phyloP scores from a whole-genome alignment of 2,113 vertebrate species.

The Copsychus sechellarum region DNA sequence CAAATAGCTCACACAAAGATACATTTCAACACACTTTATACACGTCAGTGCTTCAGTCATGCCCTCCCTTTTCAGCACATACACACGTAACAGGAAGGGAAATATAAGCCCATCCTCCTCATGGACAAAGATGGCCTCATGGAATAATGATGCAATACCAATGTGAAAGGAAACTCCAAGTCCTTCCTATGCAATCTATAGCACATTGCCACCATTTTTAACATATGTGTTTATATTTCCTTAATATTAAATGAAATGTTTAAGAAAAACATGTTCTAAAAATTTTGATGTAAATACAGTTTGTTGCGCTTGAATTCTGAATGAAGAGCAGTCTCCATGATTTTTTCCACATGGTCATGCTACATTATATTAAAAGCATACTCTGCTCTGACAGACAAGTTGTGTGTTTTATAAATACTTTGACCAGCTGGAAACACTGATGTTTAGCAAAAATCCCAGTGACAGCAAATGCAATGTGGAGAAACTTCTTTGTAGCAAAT shows the following conservation, averaged over 20 bases:
- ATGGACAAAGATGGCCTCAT: background rate
- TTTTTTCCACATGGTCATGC: conserved; percentile 45
- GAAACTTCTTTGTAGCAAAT: background rate
- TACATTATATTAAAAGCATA: conserved; percentile 26
- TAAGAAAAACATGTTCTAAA: conserved; percentile 58
- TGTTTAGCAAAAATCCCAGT: conserved; percentile 17
- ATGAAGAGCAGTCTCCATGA: conserved; percentile 36
- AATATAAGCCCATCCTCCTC: background rate
- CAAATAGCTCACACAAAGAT: background rate
- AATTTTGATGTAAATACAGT: conserved; percentile 48
- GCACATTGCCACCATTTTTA: background rate
- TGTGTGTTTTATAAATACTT: conserved; percentile 55
- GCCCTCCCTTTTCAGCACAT: background rate
- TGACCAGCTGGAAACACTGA: conserved; percentile 37
- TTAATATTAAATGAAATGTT: conserved; percentile 39
- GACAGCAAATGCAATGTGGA: background rate
- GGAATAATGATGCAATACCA: background rate
- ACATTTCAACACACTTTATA: background rate
- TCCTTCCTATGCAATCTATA: background rate
- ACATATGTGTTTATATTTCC: conserved; percentile 2
- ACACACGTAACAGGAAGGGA: background rate
- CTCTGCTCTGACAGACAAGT: conserved; percentile 21
- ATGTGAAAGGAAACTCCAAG: conserved; percentile 30
- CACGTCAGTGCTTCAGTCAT: background rate
- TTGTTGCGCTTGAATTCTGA: conserved; percentile 53